A percentile compares a stretch with the other conserved stretches of the same genome.
phyloP scores from a whole-genome alignment of 2,797 vertebrate genomes.

The Falco naumanni region DNA sequence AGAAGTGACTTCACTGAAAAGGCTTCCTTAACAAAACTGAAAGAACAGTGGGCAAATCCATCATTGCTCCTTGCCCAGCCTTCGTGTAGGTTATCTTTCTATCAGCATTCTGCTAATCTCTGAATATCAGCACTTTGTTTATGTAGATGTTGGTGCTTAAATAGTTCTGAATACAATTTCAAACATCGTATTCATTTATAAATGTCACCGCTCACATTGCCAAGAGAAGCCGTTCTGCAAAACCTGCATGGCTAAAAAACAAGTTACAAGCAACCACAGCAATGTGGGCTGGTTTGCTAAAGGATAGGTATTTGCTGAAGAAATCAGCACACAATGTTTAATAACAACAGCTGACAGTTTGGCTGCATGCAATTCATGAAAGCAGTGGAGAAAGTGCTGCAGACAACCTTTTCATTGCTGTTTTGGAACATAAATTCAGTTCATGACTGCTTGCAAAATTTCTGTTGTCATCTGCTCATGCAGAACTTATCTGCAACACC shows the following conservation, averaged over 20 bases:
- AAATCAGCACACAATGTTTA: neutral
- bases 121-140: conserved; percentile 19
- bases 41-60: conserved; percentile 3
- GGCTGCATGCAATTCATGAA: neutral
- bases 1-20: conserved; percentile 31
- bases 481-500: conserved; percentile 61
- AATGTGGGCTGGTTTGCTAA: neutral
- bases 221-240: neutral
- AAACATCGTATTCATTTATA: neutral
- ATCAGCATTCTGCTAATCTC: neutral
- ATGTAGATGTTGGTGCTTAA: neutral
- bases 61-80: neutral
- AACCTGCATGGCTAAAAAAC: neutral
- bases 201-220: neutral
- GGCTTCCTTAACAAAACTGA: neutral
- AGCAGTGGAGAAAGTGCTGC: neutral
- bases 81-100: neutral
- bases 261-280: neutral
- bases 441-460: neutral
- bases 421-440: neutral
- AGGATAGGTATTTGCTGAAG: conserved; percentile 1
- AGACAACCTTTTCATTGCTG: neutral
- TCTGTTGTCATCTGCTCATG: conserved; percentile 67
- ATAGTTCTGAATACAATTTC: neutral
- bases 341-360: neutral